Base-by-base conservation (phyloP, 2,113 vertebrate genomes). In the Lates calcarifer region DNA sequence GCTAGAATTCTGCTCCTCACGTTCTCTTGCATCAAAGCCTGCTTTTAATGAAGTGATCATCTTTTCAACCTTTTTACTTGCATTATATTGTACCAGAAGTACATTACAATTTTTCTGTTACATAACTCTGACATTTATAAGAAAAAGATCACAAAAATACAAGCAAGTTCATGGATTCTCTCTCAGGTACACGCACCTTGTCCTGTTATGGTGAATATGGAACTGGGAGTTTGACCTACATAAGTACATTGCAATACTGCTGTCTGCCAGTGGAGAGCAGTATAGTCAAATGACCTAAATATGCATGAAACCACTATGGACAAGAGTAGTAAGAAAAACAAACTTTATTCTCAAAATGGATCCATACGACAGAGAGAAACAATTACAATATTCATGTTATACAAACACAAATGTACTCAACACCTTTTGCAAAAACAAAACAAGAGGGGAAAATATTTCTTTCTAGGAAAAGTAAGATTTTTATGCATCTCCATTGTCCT, bases 311-410 rank as follows among this genome's bases (percentile, higher is more conserved):
- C 17, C 39, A 37, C 15, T 3, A 57, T 7, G 9, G 56, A 37
- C 47, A 70, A 39, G 13, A 58, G 2, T 9, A 51, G 0, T 87
- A 80, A 57, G 76, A 29, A 37, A 20, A 65, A 47, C 56, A 61
- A 56, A 28, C 15, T 94, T 94, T 93, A 93, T 94, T 91, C 43
- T 74, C 62, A 77, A 79, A 90, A 76, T 28, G 15, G n/a, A 63
- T 73, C 70, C 26, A 81, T 26, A 2, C 51, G 14, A 39, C 57
- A 84, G 33, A 82, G 78, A 84, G 12, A 73, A 83, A 79, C 41
- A 58, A 64, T 60, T 43, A 75, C 72, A 87, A 79, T 66, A 83
- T 73, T 45, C 82, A 83, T 85, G 83, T 87, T 51, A 82, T 41
- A 86, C 14, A 73, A 91, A 87, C 66, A 84, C 55, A 91, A 85